phyloP scores from a whole-genome alignment of 2,888 invertebrate genomes.

The Amphipoea oculea region DNA sequence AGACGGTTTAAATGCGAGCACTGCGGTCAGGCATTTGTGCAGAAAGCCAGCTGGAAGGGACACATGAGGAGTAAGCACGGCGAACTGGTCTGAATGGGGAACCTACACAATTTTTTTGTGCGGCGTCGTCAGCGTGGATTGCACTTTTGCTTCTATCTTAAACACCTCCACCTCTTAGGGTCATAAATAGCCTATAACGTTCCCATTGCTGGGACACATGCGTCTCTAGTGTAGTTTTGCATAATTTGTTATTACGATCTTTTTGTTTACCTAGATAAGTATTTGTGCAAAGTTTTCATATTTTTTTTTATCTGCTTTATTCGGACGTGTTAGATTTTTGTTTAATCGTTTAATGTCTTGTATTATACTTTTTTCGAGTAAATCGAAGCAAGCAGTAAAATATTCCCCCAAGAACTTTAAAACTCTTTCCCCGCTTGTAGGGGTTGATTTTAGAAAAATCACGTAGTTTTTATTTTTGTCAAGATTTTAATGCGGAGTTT shows the following conservation, averaged over 20 bases:
- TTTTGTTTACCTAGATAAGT: too few relatives aligned
- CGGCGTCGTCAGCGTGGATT: neutral
- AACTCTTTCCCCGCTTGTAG: neutral
- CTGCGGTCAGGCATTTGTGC: constrained; percentile 73
- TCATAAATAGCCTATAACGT: too few relatives aligned
- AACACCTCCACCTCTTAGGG: neutral
- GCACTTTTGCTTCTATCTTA: neutral
- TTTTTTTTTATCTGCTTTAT: neutral
- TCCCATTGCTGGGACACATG: too few relatives aligned
- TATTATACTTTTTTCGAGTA: neutral
- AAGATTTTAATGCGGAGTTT: too few relatives aligned
- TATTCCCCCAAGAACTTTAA: neutral
- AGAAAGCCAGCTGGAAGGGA: constrained; percentile 73
- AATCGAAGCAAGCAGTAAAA: neutral
- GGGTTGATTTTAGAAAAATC: neutral
- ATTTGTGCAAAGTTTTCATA: too few relatives aligned
- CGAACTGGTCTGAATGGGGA: neutral
- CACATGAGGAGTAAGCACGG: constrained; percentile 65
- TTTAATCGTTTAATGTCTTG: neutral
- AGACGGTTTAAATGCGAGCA: constrained; percentile 68
- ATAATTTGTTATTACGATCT: too few relatives aligned
- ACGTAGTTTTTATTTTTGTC: too few relatives aligned
- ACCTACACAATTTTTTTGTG: neutral
- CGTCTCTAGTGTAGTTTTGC: too few relatives aligned
- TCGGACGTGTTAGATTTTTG: neutral